Evolutionary conservation across 1,140 invertebrate species (phyloP).

Genomic region (Procambarus clarkii): DNA sequence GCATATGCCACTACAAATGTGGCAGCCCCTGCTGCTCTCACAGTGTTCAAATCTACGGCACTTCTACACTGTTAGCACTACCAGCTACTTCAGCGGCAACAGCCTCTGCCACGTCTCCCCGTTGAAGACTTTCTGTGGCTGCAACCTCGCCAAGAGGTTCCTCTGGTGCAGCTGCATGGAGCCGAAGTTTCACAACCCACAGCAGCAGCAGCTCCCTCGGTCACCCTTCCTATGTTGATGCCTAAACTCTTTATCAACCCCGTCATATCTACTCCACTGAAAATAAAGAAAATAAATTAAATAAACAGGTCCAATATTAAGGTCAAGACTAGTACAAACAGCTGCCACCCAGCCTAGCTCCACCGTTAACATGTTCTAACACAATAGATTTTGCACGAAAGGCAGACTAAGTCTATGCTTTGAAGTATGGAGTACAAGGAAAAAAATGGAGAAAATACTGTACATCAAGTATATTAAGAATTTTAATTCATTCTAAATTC

Average conservation of each 20-base stretch:
- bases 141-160: background rate
- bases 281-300: slow-evolving; percentile 3
- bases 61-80: background rate
- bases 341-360: too few relatives aligned
- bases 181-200: background rate
- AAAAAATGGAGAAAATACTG: too few relatives aligned
- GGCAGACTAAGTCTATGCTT: too few relatives aligned
- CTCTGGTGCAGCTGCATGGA: background rate
- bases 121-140: background rate
- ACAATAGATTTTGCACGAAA: too few relatives aligned
- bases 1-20: slow-evolving; percentile 94
- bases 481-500: too few relatives aligned
- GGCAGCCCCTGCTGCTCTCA: slow-evolving; percentile 81
- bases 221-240: slow-evolving; percentile 61
- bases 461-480: too few relatives aligned
- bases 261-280: slow-evolving; percentile 73
- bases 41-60: background rate
- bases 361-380: too few relatives aligned
- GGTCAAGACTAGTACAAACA: too few relatives aligned
- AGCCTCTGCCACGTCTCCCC: background rate
- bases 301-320: too few relatives aligned
- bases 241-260: slow-evolving; percentile 65
- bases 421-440: too few relatives aligned
- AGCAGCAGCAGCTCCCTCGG: background rate
- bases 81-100: background rate